Evolutionary conservation across 1,140 invertebrate genomes (phyloP), one percentile per base, ranked within the genome.

Genomic region (Neodiprion lecontei): DNA sequence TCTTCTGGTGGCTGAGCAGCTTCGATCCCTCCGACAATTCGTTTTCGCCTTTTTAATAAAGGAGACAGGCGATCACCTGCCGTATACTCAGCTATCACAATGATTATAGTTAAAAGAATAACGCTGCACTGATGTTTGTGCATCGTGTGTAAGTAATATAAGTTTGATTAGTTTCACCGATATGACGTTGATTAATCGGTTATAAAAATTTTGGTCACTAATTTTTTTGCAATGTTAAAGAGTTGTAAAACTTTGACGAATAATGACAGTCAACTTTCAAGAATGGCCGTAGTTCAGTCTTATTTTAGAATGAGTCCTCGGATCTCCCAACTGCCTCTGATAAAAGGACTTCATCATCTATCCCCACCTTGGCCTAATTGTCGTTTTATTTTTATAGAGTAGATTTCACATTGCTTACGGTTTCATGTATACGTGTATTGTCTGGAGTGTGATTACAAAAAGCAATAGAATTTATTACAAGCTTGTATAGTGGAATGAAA

Each of bases 11-110:
- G 91, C 0, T 88, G 79, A 5, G 89, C 87, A 1, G 91, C 91
- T 0, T 89, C 83, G 2, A 67, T 79, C 7, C 92, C 92, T 3
- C 92, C 92, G 0, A 92, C 91, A 73, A 92, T 91, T 75, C 91
- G 84, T 73, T 90, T 89, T 1, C 89, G 85, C 74, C 89, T 78
- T 14, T 73, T 69, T 14, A 74, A 70, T n/a, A 14, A 48, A 70
- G 11, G 53, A 61, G 53, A 61, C 53, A 14, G 11, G 11, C n/a
- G 53, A 61, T 61, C 53, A 61, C 53, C 53, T 14, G 53, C 11
- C 53, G 9, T 9, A 9, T 7, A 61, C n/a, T 9, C n/a, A 9
- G n/a, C n/a, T 17, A 17, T 14, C 53, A 61, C 11, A 14, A 61
- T 12, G 53, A 61, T 61, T 61, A 40, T 5, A 40, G 53, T 61